Conservation (phyloP, 2,113 vertebrate genomes). For the Nipponia nippon region DNA sequence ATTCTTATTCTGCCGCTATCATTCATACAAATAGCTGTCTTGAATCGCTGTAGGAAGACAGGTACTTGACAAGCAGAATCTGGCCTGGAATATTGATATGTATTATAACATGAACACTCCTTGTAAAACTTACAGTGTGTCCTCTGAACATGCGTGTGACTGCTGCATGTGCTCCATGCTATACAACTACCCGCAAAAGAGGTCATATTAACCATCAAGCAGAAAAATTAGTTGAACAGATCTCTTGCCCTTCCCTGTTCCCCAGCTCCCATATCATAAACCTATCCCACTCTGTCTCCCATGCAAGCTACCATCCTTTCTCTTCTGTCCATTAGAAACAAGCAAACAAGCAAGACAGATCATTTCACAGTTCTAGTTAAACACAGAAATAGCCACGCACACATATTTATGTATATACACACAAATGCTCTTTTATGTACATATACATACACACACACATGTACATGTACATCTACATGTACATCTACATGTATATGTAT, state of each 20-base stretch:
- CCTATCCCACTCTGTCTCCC: not conserved
- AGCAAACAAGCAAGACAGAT: not conserved
- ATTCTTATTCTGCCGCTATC: not conserved
- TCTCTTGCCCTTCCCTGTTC: not conserved
- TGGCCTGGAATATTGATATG: not conserved
- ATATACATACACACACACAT: rapidly evolving
- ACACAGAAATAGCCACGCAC: not conserved
- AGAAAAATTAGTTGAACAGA: not conserved
- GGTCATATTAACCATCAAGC: not conserved
- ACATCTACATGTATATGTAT: not conserved
- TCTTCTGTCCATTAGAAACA: not conserved
- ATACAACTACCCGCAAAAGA: not conserved
- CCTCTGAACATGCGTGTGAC: not conserved
- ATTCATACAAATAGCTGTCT: conserved; percentile 8
- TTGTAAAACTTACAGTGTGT: not conserved
- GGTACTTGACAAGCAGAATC: conserved; percentile 15
- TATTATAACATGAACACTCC: not conserved
- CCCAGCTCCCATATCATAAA: not conserved
- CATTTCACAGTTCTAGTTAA: not conserved
- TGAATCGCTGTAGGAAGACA: not conserved
- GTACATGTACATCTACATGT: rapidly evolving
- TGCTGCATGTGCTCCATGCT: not conserved
- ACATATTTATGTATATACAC: not conserved
- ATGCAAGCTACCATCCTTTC: not conserved
- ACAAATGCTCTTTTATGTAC: not conserved